A percentile compares a stretch with the other conserved stretches of the same genome.
Evolutionary conservation across 2,797 vertebrate species (phyloP).

Genomic region (Amphiprion clarkii): DNA sequence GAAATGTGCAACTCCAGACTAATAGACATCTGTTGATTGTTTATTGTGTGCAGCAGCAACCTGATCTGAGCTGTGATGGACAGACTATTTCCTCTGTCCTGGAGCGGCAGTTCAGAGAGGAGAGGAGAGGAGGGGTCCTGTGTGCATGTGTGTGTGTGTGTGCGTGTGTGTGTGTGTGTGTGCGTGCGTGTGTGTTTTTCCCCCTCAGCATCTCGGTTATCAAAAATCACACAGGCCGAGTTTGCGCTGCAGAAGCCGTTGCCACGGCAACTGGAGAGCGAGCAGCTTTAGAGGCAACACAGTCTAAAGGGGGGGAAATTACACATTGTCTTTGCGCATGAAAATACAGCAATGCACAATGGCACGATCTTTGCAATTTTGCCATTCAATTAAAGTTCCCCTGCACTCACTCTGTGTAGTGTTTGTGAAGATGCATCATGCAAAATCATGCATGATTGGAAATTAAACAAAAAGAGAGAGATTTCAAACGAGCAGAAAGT

Average conservation of each 20-base stretch:
- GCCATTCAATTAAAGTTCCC: not conserved
- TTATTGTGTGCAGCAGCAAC: conserved; percentile 24
- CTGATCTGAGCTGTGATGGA: conserved; percentile 48
- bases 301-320: conserved; percentile 72
- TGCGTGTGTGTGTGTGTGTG: conserved; percentile 1
- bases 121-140: conserved; percentile 13
- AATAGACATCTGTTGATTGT: conserved; percentile 65
- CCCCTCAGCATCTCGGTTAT: conserved; percentile 70
- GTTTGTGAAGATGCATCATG: not conserved
- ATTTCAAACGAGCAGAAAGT: conserved; percentile 11
- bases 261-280: conserved; percentile 91
- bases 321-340: conserved; percentile 72
- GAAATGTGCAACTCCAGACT: conserved; percentile 17
- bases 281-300: conserved; percentile 83
- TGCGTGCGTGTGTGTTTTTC: conserved; percentile 12
- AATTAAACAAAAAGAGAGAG: not conserved
- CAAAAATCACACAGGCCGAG: conserved; percentile 77
- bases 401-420: conserved; percentile 2
- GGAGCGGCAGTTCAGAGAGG: conserved; percentile 29
- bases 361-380: not conserved
- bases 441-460: conserved; percentile 1
- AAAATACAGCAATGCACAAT: conserved; percentile 47
- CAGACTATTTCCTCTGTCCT: conserved; percentile 57
- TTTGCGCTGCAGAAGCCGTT: conserved; percentile 92
- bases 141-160: conserved; percentile 2